These are phyloP conservation scores for Uloborus plumipes DNA, from an alignment of 2,888 invertebrate genomes.

Conservation along the genomic window DNA sequence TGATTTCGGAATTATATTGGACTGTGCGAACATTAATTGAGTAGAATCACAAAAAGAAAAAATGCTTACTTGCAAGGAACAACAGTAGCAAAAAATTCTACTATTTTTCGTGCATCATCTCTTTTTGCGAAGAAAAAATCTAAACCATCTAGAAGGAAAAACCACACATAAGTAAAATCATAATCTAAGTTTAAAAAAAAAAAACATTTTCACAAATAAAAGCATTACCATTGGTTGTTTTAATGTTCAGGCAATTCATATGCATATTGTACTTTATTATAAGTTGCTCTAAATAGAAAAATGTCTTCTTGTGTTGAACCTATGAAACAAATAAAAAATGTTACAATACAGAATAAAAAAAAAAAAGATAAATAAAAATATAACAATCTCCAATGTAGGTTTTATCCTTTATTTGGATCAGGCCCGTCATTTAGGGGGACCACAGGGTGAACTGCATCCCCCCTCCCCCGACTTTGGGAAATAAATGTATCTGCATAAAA, in stretches of 20 bases:
- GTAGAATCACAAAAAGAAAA: background rate
- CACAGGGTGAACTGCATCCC: too few species aligned
- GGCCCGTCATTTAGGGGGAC: too few species aligned
- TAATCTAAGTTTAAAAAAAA: background rate
- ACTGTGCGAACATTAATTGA: too few species aligned
- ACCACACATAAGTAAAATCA: background rate
- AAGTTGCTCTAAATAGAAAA: constrained; percentile 96
- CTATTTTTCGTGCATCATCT: constrained; percentile 92
- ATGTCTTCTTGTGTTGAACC: constrained; percentile 94
- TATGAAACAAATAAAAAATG: constrained; percentile 72
- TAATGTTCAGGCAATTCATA: constrained; percentile 88
- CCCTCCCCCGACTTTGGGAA: too few species aligned
- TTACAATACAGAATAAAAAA: background rate
- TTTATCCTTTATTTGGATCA: too few species aligned
- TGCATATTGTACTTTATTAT: constrained; percentile 96
- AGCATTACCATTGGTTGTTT: constrained; percentile 81
- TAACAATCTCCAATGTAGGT: too few species aligned
- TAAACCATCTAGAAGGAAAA: constrained; percentile 81
- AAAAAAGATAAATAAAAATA: too few species aligned
- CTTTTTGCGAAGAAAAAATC: constrained; percentile 95
- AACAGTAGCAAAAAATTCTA: constrained; percentile 90
- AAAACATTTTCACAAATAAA: background rate
- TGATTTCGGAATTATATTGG: too few species aligned
- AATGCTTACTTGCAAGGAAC: constrained; percentile 80
- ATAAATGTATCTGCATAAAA: too few species aligned